phyloP scores from a whole-genome alignment of 2,888 invertebrate genomes.

The Diabrotica balteata region DNA sequence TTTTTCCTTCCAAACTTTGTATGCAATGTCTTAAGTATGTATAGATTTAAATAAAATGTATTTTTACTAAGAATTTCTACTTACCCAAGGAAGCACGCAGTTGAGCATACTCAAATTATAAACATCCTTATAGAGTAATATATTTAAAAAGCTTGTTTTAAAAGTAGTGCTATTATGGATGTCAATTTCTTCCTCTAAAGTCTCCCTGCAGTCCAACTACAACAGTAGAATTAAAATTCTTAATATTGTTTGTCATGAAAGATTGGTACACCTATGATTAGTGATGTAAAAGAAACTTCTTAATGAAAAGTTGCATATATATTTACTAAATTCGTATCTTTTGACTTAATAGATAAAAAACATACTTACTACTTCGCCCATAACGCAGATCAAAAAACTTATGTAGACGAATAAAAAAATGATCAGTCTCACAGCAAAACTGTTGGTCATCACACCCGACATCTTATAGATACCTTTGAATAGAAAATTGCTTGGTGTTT shows the following conservation, averaged over 20 bases:
- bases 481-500: slow-evolving; percentile 64
- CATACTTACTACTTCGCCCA: slow-evolving; percentile 68
- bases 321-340: too few relatives aligned
- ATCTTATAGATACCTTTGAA: slow-evolving; percentile 67
- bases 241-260: too few relatives aligned
- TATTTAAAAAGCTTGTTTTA: neutral
- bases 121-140: neutral
- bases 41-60: too few relatives aligned
- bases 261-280: too few relatives aligned
- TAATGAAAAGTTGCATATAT: too few relatives aligned
- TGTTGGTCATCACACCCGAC: slow-evolving; percentile 70
- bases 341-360: slow-evolving; percentile 16
- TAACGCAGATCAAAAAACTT: slow-evolving; percentile 69
- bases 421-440: slow-evolving; percentile 67
- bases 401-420: slow-evolving; percentile 74
- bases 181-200: slow-evolving; percentile 14
- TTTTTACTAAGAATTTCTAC: neutral
- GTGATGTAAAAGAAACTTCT: too few relatives aligned
- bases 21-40: too few relatives aligned
- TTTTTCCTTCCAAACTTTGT: too few relatives aligned
- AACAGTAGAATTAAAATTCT: too few relatives aligned
- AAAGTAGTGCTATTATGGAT: too few relatives aligned
- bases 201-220: slow-evolving; percentile 40
- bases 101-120: slow-evolving; percentile 3
- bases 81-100: slow-evolving; percentile 46